Evolutionary conservation across 2,113 vertebrate genomes (phyloP).

Genomic region (Diphyllodes magnificus): DNA sequence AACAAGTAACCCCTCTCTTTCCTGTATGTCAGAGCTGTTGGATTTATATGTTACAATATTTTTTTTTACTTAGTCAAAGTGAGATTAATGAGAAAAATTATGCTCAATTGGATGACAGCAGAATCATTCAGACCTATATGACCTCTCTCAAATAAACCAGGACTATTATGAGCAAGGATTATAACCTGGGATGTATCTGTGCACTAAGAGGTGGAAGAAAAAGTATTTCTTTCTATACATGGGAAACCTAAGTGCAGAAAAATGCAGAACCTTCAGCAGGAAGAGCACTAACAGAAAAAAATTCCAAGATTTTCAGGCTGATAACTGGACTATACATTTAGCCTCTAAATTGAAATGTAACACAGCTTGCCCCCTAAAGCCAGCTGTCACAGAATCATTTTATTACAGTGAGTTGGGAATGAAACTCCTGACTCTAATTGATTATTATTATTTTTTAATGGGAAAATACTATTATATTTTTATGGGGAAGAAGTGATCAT

Average conservation of each 20-base stretch:
- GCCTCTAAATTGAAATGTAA: neutral
- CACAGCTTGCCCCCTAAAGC: neutral
- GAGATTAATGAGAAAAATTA: neutral
- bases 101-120: neutral
- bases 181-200: neutral
- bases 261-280: neutral
- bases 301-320: neutral
- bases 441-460: neutral
- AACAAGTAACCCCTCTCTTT: neutral
- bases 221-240: neutral
- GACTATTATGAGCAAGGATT: neutral
- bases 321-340: neutral
- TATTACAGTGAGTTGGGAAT: neutral
- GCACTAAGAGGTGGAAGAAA: neutral
- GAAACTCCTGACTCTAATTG: neutral
- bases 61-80: neutral
- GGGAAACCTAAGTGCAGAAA: neutral
- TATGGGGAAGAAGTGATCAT: neutral
- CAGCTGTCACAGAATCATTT: neutral
- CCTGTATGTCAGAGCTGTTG: neutral
- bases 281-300: neutral
- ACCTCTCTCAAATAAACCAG: neutral
- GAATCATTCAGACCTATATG: neutral
- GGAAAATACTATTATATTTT: neutral
- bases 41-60: neutral